Conservation (phyloP, 2,888 invertebrate genomes). For the Drosophila dives region DNA sequence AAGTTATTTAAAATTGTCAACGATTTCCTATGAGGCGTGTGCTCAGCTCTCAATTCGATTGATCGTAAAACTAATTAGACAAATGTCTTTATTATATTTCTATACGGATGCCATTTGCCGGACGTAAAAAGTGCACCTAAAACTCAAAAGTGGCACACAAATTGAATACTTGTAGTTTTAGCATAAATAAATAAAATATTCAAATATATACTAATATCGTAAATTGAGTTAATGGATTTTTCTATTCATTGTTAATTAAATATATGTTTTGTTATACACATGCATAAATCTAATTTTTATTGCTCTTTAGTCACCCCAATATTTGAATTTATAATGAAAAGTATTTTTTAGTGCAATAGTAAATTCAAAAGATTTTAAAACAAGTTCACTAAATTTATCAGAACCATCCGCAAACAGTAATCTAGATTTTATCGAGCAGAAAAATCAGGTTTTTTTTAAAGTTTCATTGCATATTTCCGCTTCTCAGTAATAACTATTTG, state of each 20-base stretch:
- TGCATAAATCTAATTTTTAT: background rate
- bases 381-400: background rate
- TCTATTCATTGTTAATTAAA: background rate
- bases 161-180: background rate
- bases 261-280: background rate
- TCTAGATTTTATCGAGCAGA: conserved; percentile 37
- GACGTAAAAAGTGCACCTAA: background rate
- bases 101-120: background rate
- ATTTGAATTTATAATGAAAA: background rate
- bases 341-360: background rate
- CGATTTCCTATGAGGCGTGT: conserved; percentile 45
- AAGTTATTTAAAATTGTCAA: conserved; percentile 25
- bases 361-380: background rate
- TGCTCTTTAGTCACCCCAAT: background rate
- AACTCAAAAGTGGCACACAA: background rate
- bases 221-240: background rate
- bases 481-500: conserved; percentile 34
- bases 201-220: too few species aligned
- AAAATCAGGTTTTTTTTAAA: conserved; percentile 27
- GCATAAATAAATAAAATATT: background rate
- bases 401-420: conserved; percentile 30
- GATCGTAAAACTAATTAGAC: conserved; percentile 21
- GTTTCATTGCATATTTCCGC: conserved; percentile 41
- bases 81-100: background rate
- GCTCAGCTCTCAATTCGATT: conserved; percentile 39